These are phyloP conservation scores for Casuarius casuarius DNA, from an alignment of 2,113 vertebrate genomes.

Conservation along the genomic window DNA sequence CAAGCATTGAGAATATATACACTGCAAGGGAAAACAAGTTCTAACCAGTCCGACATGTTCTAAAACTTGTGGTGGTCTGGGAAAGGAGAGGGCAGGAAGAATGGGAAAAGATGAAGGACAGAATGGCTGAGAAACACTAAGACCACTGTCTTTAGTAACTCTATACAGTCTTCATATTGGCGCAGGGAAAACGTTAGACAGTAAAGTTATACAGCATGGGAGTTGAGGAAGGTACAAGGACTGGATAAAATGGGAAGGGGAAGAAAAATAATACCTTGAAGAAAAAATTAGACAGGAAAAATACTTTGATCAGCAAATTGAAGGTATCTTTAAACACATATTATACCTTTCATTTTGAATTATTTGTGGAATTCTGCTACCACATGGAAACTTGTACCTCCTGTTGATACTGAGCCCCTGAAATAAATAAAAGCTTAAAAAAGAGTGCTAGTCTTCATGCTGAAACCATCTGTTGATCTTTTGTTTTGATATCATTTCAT, in stretches of 20 bases:
- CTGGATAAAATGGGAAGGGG: background rate
- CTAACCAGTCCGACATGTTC: background rate
- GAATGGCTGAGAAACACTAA: background rate
- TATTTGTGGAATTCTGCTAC: background rate
- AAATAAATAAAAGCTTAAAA: constrained; percentile 19
- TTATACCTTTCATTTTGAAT: constrained; percentile 18
- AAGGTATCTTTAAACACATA: constrained; percentile 2
- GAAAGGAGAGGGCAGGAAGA: background rate
- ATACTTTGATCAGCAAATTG: background rate
- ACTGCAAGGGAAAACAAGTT: background rate
- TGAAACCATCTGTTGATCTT: constrained; percentile 1
- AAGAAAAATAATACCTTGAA: constrained; percentile 3
- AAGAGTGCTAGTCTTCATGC: background rate
- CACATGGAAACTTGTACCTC: constrained; percentile 19
- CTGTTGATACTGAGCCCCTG: background rate
- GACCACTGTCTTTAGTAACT: background rate
- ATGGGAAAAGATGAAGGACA: background rate
- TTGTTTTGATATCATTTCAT: background rate
- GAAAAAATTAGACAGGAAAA: background rate
- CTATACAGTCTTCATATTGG: background rate
- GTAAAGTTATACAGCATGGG: background rate
- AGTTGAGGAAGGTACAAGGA: background rate
- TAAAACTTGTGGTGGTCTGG: background rate
- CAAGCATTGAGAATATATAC: background rate
- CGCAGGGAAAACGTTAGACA: background rate